Evolutionary conservation across 2,113 vertebrate species (phyloP), one percentile per base, ranked within the genome.

Genomic region (Dolichallabes microphthalmus): DNA sequence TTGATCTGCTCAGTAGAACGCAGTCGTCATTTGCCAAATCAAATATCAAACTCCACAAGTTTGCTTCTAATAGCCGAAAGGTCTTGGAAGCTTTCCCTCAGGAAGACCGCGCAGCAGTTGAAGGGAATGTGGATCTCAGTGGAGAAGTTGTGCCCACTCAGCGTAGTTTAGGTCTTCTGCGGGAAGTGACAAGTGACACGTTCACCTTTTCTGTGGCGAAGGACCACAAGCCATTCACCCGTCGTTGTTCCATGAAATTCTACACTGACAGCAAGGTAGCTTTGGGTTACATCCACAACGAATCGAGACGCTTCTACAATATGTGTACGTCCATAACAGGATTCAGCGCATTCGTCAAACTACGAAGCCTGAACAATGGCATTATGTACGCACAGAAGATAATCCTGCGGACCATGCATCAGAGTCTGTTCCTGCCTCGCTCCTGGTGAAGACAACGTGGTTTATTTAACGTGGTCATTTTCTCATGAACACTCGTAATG

Each of bases 201-300:
- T 88, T 87, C 57, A 90, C 86, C 1, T 88, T 35, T 35, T 35
- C 32, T 35, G 32, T 35, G 32, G 2, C 32, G 32, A 35, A 35
- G 2, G 32, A 35, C 32, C 10, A 39, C 0, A 89, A 63, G 27
- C 52, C 80, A 2, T 86, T 66, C 80, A 90, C 66, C 6, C 32
- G n/a, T 1, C 30, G 83, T 66, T 85, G 85, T 6, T 25, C 0
- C 0, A 30, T 27, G 7, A 60, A 50, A 0, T 79, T 84, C n/a
- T 73, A 19, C n/a, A 82, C 61, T 0, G 81, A 83, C 53, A 63
- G 25, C 25, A 84, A 53, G 12, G 71, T 84, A 3, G 60, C 68
- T 8, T 27, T 66, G 0, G 63, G 80, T 0, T 86, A 82, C 57
- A 82, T 61, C 9, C 12, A 32, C 27, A 82, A 78, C 2, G 12